Conservation (phyloP, 2,113 vertebrate genomes). For the Gavialis gangeticus region DNA sequence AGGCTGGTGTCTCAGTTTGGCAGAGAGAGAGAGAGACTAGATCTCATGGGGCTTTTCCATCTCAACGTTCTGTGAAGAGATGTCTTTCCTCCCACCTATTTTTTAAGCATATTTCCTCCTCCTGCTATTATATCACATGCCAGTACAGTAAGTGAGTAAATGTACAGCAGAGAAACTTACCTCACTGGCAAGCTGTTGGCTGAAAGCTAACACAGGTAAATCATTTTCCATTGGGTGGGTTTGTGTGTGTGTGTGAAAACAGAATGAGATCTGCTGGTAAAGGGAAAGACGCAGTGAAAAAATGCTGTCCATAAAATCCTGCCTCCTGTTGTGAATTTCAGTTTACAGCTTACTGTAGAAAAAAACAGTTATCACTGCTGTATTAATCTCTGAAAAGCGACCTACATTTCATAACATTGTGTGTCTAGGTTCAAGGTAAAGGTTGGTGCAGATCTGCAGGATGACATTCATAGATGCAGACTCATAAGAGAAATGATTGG, state of each 20-base stretch:
- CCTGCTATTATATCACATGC: constrained; percentile 1
- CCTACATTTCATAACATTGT: neutral
- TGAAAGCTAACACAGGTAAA: neutral
- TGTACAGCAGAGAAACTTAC: neutral
- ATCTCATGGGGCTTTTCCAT: neutral
- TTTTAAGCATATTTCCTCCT: neutral
- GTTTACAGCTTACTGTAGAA: constrained; percentile 10
- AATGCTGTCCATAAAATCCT: neutral
- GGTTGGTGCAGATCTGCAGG: constrained; percentile 81
- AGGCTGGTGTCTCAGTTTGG: neutral
- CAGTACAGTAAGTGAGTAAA: constrained; percentile 34
- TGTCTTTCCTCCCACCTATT: neutral
- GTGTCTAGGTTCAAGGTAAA: constrained; percentile 85
- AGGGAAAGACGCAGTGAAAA: constrained; percentile 12
- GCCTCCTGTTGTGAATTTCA: neutral
- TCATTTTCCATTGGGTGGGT: neutral
- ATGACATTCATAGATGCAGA: constrained; percentile 81
- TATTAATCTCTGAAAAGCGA: neutral
- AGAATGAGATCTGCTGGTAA: neutral
- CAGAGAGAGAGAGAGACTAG: neutral
- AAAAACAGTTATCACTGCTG: neutral
- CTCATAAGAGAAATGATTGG: constrained; percentile 82
- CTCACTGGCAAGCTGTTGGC: neutral
- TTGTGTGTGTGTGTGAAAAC: neutral
- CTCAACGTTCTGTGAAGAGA: neutral